phyloP scores from a whole-genome alignment of 2,113 vertebrate genomes.

The Mobula hypostoma region DNA sequence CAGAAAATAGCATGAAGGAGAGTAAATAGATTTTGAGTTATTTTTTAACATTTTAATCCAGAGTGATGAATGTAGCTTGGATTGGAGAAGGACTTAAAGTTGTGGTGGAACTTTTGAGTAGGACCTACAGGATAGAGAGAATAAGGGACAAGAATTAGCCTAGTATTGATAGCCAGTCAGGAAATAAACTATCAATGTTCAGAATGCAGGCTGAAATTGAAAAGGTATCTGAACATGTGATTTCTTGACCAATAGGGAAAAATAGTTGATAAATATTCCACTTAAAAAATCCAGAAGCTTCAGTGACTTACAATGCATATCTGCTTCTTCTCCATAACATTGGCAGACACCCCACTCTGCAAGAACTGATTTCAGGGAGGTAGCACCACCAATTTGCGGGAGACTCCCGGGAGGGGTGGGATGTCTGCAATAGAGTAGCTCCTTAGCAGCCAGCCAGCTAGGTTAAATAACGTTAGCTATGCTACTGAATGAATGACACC shows the following conservation, averaged over 20 bases:
- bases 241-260: neutral
- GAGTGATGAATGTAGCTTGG: neutral
- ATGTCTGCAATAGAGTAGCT: too few relatives aligned
- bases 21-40: neutral
- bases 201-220: neutral
- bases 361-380: too few relatives aligned
- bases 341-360: neutral
- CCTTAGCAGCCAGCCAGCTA: too few relatives aligned
- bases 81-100: neutral
- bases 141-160: neutral
- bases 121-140: neutral
- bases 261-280: neutral
- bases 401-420: too few relatives aligned
- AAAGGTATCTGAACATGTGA: neutral
- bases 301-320: neutral
- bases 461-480: too few relatives aligned
- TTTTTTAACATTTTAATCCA: too few relatives aligned
- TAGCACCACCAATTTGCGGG: too few relatives aligned
- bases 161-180: neutral
- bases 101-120: neutral
- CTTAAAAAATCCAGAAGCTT: neutral
- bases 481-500: too few relatives aligned
- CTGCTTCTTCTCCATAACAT: too few relatives aligned
- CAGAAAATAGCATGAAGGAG: neutral
- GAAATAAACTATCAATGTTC: neutral